Conservation (phyloP, 2,888 invertebrate species). For the Cantharis lateralis region DNA sequence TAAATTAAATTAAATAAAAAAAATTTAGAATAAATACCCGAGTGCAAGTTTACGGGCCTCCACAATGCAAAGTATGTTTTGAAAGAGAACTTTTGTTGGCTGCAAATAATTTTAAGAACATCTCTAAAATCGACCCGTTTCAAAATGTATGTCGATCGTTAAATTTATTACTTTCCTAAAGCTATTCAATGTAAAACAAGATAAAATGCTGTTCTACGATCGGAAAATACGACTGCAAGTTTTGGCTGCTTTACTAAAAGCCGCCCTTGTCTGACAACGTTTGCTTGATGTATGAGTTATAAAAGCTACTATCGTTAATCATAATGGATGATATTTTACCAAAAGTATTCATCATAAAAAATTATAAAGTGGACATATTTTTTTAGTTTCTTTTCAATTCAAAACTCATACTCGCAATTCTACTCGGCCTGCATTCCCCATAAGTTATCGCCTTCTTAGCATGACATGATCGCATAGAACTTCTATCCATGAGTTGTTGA, state of each 20-base stretch:
- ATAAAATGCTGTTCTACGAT: conserved; percentile 48
- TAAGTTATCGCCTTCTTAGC: not conserved
- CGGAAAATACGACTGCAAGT: conserved; percentile 39
- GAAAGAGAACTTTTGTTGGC: conserved; percentile 21
- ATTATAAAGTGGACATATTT: not conserved
- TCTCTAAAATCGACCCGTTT: conserved; percentile 27
- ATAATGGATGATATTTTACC: conserved; percentile 24
- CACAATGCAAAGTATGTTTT: conserved; percentile 19
- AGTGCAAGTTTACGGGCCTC: conserved; percentile 7
- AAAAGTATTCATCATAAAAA: conserved; percentile 10
- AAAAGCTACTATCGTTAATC: conserved; percentile 34
- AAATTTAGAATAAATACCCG: conserved; percentile 9
- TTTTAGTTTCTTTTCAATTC: not conserved
- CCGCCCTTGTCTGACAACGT: conserved; percentile 33
- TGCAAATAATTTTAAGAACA: conserved; percentile 26
- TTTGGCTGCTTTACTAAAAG: conserved; percentile 40
- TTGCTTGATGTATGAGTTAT: conserved; percentile 36
- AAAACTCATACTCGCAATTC: not conserved
- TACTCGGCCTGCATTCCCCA: not conserved
- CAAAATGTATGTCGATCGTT: conserved; percentile 34
- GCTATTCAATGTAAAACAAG: conserved; percentile 54
- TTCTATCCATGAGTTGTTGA: no score
- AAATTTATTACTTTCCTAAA: conserved; percentile 47
- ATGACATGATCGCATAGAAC: not conserved
- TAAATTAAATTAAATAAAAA: conserved; percentile 19